Evolutionary conservation across 2,888 invertebrate species (phyloP), one percentile per base, ranked within the genome.

Genomic region (Tipula lateralis): DNA sequence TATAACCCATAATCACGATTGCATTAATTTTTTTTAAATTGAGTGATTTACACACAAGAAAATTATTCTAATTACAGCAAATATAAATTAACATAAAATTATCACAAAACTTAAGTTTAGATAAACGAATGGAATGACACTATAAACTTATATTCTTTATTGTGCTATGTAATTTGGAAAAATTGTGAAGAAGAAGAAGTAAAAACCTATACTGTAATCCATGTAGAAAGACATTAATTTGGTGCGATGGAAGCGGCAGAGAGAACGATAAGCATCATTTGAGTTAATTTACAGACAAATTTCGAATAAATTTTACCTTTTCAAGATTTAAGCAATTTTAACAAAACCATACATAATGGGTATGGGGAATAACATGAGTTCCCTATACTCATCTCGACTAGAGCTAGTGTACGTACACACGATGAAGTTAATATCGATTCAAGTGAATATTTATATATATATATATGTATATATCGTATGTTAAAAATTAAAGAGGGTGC

Each of bases 1-100:
- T 66, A 66, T 66, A 66, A 66, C 66, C 66, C 66, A 66, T 66
- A 66, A 66, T 66, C 66, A 66, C 66, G 66, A 66, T 66, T 66
- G 66, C 19, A 66, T 66, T 66, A 66, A 66, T 66, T 66, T 19
- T 36, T 39, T 66, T 19, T 19, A 66, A 24, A 66, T 66, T 66
- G 24, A 66, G 66, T 24, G 24, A 66, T 66, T 66, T 66, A 66
- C 66, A 66, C 66, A 66, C 66, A 66, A 66, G 66, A 66, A 66
- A 66, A 66, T 66, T 66, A 66, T 66, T 66, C 66, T 66, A 66
- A 66, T 66, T 66, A 66, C 24, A 66, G 66, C 24, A 24, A 66
- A 66, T 66, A 66, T 66, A 66, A 66, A 66, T 66, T 66, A 66
- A 66, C 66, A 24, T 66, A 66, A 66, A 66, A 66, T 66, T 66